Evolutionary conservation across 1,140 invertebrate genomes (phyloP).

Genomic region (Hylaeus volcanicus): DNA sequence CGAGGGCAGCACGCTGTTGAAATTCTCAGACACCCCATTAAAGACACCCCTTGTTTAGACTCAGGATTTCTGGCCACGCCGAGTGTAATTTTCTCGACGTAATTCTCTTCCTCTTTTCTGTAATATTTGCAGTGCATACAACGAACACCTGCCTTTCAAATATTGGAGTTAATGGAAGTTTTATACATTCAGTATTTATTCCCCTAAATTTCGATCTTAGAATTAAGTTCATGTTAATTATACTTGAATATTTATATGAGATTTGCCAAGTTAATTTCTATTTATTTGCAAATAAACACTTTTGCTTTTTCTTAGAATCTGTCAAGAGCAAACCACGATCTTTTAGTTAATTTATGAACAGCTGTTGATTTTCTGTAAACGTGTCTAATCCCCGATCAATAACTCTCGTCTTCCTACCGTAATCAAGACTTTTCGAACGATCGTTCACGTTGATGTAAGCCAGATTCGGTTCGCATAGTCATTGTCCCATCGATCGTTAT

Average conservation of each 20-base stretch:
- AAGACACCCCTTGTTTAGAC: constrained; percentile 18
- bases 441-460: constrained; percentile 49
- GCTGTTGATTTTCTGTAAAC: too few relatives aligned
- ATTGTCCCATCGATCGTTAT: constrained; percentile 75
- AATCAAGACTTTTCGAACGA: background rate
- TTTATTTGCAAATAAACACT: too few relatives aligned
- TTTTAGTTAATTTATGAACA: too few relatives aligned
- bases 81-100: background rate
- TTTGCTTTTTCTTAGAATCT: too few relatives aligned
- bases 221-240: background rate
- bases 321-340: too few relatives aligned
- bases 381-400: background rate
- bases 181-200: background rate
- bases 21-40: constrained; percentile 50
- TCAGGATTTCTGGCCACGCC: background rate
- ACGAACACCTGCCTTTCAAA: too few relatives aligned
- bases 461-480: constrained; percentile 65
- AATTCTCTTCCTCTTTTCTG: background rate
- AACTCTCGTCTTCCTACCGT: background rate
- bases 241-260: too few relatives aligned
- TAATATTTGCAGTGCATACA: background rate
- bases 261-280: too few relatives aligned
- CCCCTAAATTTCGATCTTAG: too few relatives aligned
- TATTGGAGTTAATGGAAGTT: background rate
- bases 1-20: constrained; percentile 66